Evolutionary conservation across 2,113 vertebrate species (phyloP).

Genomic region (Planiliza haematocheilus): DNA sequence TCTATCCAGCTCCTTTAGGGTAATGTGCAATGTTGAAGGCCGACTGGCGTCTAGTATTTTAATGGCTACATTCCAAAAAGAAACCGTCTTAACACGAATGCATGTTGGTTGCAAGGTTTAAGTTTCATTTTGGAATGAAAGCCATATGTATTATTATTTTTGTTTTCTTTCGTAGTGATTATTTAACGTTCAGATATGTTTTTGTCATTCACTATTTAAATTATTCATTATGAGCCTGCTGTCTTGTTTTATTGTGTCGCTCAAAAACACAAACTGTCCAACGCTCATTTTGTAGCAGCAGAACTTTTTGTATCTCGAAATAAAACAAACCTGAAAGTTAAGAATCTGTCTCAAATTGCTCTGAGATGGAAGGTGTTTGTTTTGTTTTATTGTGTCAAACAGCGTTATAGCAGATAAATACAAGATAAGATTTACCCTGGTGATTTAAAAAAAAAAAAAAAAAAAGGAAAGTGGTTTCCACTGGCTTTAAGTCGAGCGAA

Average conservation of each 20-base stretch:
- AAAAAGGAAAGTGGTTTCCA: constrained; percentile 25
- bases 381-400: constrained; percentile 80
- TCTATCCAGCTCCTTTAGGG: constrained; percentile 18
- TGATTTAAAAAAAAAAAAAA: constrained; percentile 19
- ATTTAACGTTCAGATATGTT: constrained; percentile 19
- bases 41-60: not conserved
- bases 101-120: not conserved
- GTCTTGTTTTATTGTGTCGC: not conserved
- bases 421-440: constrained; percentile 34
- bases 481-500: constrained; percentile 41
- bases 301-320: constrained; percentile 47
- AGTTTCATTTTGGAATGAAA: constrained; percentile 8
- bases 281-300: constrained; percentile 27
- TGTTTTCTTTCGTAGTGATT: not conserved
- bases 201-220: constrained; percentile 44
- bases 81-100: not conserved
- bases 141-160: not conserved
- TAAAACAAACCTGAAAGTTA: constrained; percentile 26
- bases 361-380: constrained; percentile 41
- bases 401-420: constrained; percentile 72
- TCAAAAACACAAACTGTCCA: not conserved
- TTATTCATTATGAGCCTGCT: too few relatives aligned
- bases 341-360: not conserved
- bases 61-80: constrained; percentile 8
- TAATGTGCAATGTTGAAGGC: constrained; percentile 62